phyloP scores from a whole-genome alignment of 2,113 vertebrate species.

The Alethe castanea region DNA sequence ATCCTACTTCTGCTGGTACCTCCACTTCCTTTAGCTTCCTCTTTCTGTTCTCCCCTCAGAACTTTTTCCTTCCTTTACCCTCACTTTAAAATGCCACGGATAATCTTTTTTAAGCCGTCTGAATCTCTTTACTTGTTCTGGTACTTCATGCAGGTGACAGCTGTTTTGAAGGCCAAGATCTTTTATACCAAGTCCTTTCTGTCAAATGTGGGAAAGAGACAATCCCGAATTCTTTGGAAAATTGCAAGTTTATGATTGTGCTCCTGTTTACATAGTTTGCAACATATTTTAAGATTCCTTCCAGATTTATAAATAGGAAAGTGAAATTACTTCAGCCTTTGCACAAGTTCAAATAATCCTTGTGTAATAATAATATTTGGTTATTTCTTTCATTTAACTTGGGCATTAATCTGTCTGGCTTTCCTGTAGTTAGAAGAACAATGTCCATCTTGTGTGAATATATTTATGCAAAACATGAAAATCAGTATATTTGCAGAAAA shows the following conservation, averaged over 20 bases:
- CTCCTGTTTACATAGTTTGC: conserved; percentile 3
- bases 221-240: not conserved
- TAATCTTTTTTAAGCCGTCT: not conserved
- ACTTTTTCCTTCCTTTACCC: not conserved
- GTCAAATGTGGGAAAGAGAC: not conserved
- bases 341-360: not conserved
- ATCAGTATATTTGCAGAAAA: not conserved
- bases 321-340: not conserved
- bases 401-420: not conserved
- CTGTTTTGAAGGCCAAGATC: conserved; percentile 2
- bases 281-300: not conserved
- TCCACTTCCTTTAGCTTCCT: not conserved
- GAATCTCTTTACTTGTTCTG: not conserved
- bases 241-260: not conserved
- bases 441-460: not conserved
- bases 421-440: not conserved
- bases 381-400: not conserved
- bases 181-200: not conserved
- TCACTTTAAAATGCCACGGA: not conserved
- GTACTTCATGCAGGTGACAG: not conserved
- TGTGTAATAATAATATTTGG: not conserved
- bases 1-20: not conserved
- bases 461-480: not conserved
- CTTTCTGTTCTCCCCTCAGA: not conserved
- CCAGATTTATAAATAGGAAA: conserved; percentile 14